These are phyloP conservation scores for Notolabrus celidotus DNA, from an alignment of 2,797 vertebrate species.

Conservation along the genomic window DNA sequence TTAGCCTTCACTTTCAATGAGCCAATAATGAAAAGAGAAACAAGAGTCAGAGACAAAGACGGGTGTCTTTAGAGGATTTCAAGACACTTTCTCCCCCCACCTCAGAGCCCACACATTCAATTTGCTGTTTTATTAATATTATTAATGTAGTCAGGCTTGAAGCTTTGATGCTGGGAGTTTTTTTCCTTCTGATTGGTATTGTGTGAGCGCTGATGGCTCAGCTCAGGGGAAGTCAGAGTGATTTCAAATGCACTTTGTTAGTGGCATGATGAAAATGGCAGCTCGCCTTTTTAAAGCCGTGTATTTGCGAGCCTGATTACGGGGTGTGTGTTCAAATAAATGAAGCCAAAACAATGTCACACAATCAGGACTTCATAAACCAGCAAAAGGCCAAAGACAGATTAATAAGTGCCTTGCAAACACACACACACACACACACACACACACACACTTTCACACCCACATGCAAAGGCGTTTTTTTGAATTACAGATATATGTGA, in stretches of 20 bases:
- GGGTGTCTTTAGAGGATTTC: conserved; percentile 81
- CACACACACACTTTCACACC: conserved; percentile 43
- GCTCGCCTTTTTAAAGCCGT: conserved; percentile 83
- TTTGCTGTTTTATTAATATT: conserved; percentile 85
- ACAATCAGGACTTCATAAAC: conserved; percentile 88
- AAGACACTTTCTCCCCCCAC: conserved; percentile 70
- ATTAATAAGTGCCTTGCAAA: conserved; percentile 83
- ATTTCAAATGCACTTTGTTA: conserved; percentile 86
- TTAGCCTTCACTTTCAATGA: conserved; percentile 85
- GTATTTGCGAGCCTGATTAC: conserved; percentile 85
- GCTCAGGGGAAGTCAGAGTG: conserved; percentile 79
- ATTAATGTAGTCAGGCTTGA: conserved; percentile 84
- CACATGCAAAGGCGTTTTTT: conserved; percentile 63
- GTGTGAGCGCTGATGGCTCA: conserved; percentile 82
- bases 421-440: conserved; percentile 47
- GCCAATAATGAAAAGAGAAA: conserved; percentile 83
- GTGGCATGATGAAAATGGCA: conserved; percentile 84
- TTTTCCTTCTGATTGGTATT: conserved; percentile 84
- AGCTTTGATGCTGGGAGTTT: conserved; percentile 68
- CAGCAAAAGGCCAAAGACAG: conserved; percentile 82
- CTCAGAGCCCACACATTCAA: conserved; percentile 77
- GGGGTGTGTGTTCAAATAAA: conserved; percentile 87
- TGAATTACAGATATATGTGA: conserved; percentile 83
- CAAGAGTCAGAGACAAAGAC: conserved; percentile 80
- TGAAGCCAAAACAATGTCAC: conserved; percentile 85